Evolutionary conservation across 2,888 invertebrate species (phyloP), one percentile per base, ranked within the genome.

Genomic region (Colostygia pectinataria): DNA sequence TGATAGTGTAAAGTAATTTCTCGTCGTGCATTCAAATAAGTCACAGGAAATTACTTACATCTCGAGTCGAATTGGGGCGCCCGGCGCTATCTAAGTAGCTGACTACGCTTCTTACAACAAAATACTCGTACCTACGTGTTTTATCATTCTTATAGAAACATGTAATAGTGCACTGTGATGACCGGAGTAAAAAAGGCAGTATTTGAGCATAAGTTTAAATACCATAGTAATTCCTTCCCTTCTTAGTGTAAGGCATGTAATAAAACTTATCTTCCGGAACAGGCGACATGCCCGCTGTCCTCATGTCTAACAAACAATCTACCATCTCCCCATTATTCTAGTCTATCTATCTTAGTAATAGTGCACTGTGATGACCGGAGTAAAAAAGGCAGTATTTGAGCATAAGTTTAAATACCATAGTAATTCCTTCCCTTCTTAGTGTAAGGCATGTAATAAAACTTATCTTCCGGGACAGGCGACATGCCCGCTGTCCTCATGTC

Each of bases 381-480:
- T 68, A 31, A 45, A 34, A 46, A 54, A 74, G 65, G 66, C 63
- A 73, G 77, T 78, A 70, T 74, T 78, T 75, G 77, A 77, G 74
- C 65, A 69, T 77, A 76, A 74, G 78, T 74, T 67, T 23, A 49
- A 54, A 39, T 28, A 38, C 44, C 71, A 50, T 55, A 52, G 66
- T 74, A 68, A 77, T 77, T 71, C 68, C 70, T 72, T n/a, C n/a
- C n/a, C n/a, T n/a, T 58, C 67, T 68, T 69, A 68, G 74, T 75
- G 74, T 70, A 60, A 64, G 74, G 78, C 80, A 79, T 79, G 79
- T 76, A 80, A 84, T 85, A 79, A 82, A 83, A 82, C 71, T 75
- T 78, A 78, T 77, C 71, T 70, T 71, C 61, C 64, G 61, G 69
- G 68, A 71, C 74, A 70, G 70, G 73, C 73, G 71, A 65, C 65